Base-by-base conservation (phyloP, 2,888 invertebrate species). In the Eupeodes latifasciatus region DNA sequence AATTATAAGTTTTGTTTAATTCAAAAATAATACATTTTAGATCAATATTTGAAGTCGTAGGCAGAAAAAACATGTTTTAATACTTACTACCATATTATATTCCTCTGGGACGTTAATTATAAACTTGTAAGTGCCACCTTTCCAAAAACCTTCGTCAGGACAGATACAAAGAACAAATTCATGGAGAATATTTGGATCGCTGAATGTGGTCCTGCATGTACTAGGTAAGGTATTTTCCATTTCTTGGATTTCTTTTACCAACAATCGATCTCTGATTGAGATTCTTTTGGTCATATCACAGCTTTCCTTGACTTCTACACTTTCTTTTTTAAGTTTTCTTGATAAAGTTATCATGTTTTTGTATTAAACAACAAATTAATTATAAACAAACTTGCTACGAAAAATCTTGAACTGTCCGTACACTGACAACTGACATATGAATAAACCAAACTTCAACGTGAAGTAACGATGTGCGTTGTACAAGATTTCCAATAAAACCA, bases 71-170 rank as follows among this genome's bases (percentile, higher is more conserved):
- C 14, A 27, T 11, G 4, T 47, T 40, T 14, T 55, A 81, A 27
- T 92, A 95, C 96, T 95, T 95, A 98, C 98, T 93, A 97, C 97
- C 96, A 98, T 98, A 94, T 99, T 99, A 95, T 99, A 99, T 90
- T 98, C 98, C 92, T 98, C 98, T 36, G 98, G 97, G 82, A 99
- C 97, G 91, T 95, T 95, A 90, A 99, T 95, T 92, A 96, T 95
- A 94, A 99, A 99, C 92, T 95, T 95, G 94, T 98, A 99, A 90
- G 95, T 95, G 51, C 99, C 99, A 79, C 97, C 97, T 91, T 95
- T 95, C 98, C 98, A 99, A 92, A 96, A 96, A 0, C 98, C 98
- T 94, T 98, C 98, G 90, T 97, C 97, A 4, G 98, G 97, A 81
- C 95, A 94, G 79, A 98, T 96, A 67, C 95, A 95, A 89, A 99